Percentiles rank a stretch among this genome's conserved stretches.
Conservation (phyloP, 1,140 invertebrate genomes). For the Meloidogyne hapla region DNA sequence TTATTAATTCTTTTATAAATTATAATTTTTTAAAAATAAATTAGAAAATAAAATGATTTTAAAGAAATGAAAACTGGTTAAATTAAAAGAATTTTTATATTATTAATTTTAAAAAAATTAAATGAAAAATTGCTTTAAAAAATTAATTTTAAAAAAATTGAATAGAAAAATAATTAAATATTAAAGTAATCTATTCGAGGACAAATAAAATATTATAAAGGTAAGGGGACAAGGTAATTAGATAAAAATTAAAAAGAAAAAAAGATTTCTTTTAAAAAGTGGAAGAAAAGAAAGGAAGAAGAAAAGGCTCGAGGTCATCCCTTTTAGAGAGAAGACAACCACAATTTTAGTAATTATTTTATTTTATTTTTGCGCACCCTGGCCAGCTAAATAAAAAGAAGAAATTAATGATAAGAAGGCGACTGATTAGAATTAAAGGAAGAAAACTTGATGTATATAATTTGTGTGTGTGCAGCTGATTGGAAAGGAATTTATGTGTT, state of each 20-base stretch:
- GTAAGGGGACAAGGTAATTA: not conserved
- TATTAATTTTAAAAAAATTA: no score
- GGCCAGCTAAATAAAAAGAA: not conserved
- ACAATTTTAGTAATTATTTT: no score
- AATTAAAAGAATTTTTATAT: no score
- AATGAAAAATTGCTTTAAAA: no score
- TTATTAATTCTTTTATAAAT: not conserved
- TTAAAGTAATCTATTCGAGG: not conserved
- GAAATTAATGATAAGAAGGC: not conserved
- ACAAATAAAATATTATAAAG: not conserved
- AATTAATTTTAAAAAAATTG: no score
- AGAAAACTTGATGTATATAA: not conserved
- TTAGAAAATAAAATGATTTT: no score
- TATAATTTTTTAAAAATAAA: no score
- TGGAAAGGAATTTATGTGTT: conserved; percentile 9
- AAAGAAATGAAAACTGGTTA: no score
- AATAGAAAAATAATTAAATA: not conserved
- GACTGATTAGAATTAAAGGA: not conserved
- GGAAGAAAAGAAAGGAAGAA: not conserved
- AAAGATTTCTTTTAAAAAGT: not conserved
- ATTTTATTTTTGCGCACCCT: not conserved
- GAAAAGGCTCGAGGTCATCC: not conserved
- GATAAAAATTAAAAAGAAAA: not conserved
- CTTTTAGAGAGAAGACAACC: not conserved
- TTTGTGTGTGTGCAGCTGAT: not conserved